phyloP scores from a whole-genome alignment of 2,113 vertebrate genomes.

The Felis chaus region DNA sequence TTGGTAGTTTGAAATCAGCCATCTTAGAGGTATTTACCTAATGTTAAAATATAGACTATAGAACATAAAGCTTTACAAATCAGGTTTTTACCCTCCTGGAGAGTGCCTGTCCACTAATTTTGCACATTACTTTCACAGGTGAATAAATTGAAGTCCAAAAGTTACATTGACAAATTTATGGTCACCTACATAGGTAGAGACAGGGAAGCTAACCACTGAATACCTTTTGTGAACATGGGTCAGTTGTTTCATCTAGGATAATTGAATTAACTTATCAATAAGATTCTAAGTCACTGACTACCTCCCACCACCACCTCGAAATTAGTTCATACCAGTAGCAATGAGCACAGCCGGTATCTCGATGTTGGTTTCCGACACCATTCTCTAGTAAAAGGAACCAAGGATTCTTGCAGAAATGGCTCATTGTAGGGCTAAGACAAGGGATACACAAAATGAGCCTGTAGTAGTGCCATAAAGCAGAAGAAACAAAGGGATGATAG shows the following conservation, averaged over 20 bases:
- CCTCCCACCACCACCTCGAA: neutral
- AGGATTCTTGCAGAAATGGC: neutral
- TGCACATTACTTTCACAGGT: neutral
- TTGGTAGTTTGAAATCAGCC: neutral
- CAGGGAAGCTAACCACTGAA: neutral
- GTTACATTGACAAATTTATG: neutral
- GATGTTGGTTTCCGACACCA: neutral
- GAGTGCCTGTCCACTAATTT: neutral
- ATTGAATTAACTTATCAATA: neutral
- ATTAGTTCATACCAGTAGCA: neutral
- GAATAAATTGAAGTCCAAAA: neutral
- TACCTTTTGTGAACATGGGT: neutral
- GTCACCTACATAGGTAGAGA: neutral
- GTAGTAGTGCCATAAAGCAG: neutral
- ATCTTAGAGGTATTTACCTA: neutral
- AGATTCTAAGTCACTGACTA: neutral
- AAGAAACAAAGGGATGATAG: neutral
- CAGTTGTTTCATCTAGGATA: neutral
- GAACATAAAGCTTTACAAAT: neutral
- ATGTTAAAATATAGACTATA: neutral
- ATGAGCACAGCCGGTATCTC: neutral
- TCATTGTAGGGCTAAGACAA: neutral
- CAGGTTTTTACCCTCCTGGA: neutral
- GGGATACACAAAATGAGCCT: neutral
- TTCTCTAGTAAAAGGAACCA: neutral